Evolutionary conservation across 2,113 vertebrate genomes (phyloP).

Genomic region (Pygoscelis antarcticus): DNA sequence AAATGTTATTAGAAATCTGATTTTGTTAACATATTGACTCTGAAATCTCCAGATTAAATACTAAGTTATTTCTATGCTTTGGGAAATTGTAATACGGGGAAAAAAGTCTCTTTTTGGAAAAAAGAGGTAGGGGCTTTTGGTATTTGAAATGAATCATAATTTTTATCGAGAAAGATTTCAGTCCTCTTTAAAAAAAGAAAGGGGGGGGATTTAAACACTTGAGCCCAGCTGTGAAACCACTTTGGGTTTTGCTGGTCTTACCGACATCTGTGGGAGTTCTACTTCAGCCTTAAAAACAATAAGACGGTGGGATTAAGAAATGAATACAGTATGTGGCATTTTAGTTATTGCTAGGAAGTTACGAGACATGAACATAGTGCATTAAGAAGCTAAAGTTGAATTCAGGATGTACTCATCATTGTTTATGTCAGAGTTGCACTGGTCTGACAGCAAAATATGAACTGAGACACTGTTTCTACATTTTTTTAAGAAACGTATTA

Average conservation of each 20-base stretch:
- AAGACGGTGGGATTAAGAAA: background rate
- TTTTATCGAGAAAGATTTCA: background rate
- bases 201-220: background rate
- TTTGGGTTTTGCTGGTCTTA: background rate
- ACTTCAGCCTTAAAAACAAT: background rate
- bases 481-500: background rate
- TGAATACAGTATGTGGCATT: background rate
- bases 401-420: background rate
- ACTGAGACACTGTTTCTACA: background rate
- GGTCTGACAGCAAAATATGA: background rate
- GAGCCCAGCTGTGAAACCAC: background rate
- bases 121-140: background rate
- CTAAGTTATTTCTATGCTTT: background rate
- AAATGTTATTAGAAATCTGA: background rate
- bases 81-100: background rate
- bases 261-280: background rate
- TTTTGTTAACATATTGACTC: background rate
- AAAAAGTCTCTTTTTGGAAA: background rate
- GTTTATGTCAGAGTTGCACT: background rate
- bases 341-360: background rate
- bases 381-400: background rate
- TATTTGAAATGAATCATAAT: background rate
- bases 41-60: background rate
- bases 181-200: background rate
- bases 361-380: background rate